Percentiles rank a stretch among this genome's conserved stretches.
phyloP scores from a whole-genome alignment of 1,140 invertebrate genomes.

The Charaxes varanes region DNA sequence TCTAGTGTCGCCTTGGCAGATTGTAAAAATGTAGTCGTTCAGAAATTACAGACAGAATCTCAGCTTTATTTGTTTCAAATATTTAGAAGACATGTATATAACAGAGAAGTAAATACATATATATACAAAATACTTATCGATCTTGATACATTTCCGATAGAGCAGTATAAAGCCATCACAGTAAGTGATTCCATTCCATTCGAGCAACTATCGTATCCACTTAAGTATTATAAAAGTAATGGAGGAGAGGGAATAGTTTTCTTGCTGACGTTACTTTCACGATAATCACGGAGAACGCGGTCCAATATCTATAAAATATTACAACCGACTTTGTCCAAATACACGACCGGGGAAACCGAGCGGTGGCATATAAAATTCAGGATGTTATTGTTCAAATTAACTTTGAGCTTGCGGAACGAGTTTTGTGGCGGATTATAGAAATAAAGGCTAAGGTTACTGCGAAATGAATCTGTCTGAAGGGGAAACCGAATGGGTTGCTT shows the following conservation, averaged over 20 bases:
- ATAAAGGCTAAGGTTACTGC: too few species aligned
- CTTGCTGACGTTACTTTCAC: constrained; percentile 69
- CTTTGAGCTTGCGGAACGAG: constrained; percentile 11
- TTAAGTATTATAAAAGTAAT: constrained; percentile 72
- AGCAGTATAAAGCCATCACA: constrained; percentile 62
- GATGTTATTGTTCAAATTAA: constrained; percentile 19
- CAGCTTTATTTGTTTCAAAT: too few species aligned
- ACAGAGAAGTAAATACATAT: too few species aligned
- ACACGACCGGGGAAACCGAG: constrained; percentile 19
- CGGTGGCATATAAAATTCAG: constrained; percentile 5
- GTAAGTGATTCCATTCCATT: constrained; percentile 71
- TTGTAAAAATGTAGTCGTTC: too few species aligned
- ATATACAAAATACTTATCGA: too few species aligned
- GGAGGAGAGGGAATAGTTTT: constrained; percentile 67
- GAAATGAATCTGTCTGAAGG: too few species aligned
- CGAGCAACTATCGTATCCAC: constrained; percentile 67
- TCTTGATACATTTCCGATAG: too few species aligned
- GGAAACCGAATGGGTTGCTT: too few species aligned
- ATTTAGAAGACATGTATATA: too few species aligned
- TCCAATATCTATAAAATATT: constrained; percentile 69
- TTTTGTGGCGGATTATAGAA: constrained; percentile 9
- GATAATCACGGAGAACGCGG: constrained; percentile 68
- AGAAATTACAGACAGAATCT: too few species aligned
- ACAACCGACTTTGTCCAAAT: constrained; percentile 34
- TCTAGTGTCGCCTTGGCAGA: too few species aligned